These are phyloP conservation scores for Odocoileus hemionus DNA, from an alignment of 2,113 vertebrate species.

Conservation along the genomic window DNA sequence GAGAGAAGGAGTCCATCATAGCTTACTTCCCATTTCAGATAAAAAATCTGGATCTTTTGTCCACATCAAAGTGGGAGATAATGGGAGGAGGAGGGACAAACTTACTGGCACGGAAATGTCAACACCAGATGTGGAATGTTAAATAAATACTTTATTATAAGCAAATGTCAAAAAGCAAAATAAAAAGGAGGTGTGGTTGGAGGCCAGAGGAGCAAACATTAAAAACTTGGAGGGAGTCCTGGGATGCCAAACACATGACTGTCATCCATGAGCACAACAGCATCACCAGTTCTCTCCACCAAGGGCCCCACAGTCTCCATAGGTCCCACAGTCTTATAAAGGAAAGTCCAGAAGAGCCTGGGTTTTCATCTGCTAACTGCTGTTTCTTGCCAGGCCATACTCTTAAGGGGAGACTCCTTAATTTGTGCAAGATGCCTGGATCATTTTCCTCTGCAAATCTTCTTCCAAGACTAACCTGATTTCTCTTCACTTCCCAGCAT, in stretches of 20 bases:
- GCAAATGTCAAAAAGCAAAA: constrained; percentile 57
- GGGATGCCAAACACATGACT: constrained; percentile 6
- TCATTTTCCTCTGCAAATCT: constrained; percentile 29
- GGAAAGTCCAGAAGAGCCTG: neutral
- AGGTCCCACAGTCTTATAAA: neutral
- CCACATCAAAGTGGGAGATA: constrained; percentile 8
- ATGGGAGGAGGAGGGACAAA: neutral
- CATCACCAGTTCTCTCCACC: neutral
- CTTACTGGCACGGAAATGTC: constrained; percentile 44
- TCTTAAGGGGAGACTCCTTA: constrained; percentile 33
- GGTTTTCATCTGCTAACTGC: neutral
- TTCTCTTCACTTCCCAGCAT: neutral
- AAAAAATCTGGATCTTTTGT: constrained; percentile 43
- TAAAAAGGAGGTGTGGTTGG: neutral
- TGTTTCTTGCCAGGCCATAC: neutral
- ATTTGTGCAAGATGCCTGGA: neutral
- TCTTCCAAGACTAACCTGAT: neutral
- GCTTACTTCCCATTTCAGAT: neutral
- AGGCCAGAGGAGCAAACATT: neutral
- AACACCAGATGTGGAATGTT: constrained; percentile 52
- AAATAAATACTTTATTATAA: constrained; percentile 59
- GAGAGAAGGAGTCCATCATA: neutral
- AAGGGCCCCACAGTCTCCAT: neutral
- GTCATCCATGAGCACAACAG: neutral
- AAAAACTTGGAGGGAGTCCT: neutral